Evolutionary conservation across 64 coral and sea anemone genomes (phyloP).

Genomic region (Montipora capricornis): DNA sequence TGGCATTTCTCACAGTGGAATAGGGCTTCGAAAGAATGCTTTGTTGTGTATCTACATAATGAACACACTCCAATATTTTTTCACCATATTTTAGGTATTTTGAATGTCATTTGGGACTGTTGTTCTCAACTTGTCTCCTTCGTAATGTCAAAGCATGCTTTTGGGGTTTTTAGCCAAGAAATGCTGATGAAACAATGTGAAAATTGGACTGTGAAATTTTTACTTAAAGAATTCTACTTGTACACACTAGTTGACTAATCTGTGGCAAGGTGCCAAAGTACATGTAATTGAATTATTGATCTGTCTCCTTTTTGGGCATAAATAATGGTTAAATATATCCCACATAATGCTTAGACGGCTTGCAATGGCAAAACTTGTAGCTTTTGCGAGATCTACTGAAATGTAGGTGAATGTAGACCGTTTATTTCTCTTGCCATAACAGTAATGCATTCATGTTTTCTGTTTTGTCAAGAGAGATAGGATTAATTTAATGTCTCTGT

Average conservation of each 20-base stretch:
- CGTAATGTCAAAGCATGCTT: not conserved
- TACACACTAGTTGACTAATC: not conserved
- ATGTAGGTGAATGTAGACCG: not conserved
- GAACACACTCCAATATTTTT: no score
- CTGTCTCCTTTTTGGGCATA: not conserved
- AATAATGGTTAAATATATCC: not conserved
- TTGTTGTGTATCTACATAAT: not conserved
- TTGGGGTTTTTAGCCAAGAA: not conserved
- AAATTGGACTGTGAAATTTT: not conserved
- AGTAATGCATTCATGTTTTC: not conserved
- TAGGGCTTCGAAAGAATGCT: not conserved
- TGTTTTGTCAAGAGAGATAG: slow-evolving; percentile 16
- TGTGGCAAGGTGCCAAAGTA: slow-evolving; percentile 35
- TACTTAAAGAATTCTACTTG: not conserved
- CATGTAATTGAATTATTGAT: slow-evolving; percentile 7
- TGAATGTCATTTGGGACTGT: not conserved
- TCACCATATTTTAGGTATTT: not conserved
- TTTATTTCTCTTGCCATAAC: not conserved
- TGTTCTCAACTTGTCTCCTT: not conserved
- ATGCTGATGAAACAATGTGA: not conserved
- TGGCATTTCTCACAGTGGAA: not conserved
- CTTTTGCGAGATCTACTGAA: not conserved
- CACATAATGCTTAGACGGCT: not conserved
- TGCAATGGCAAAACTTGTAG: not conserved
- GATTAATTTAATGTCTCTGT: slow-evolving; percentile 20